Evolutionary conservation across 2,113 vertebrate species (phyloP), one percentile per base, ranked within the genome.

Genomic region (Oreochromis spilurus): DNA sequence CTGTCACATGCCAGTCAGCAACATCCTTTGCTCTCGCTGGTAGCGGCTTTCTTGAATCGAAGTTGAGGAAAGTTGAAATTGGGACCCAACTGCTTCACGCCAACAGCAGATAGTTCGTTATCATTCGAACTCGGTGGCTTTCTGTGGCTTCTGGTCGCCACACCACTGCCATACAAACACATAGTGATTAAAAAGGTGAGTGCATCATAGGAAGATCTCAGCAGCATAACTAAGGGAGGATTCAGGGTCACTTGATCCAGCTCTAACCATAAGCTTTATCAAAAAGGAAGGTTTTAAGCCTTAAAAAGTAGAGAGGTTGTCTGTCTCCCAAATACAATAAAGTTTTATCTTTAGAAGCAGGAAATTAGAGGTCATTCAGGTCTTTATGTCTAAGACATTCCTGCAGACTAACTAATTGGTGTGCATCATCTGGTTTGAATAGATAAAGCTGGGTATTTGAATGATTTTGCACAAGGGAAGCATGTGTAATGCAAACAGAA

Each of bases 221-320:
- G 60, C 1, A 13, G 60, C 6, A 13, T 38, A n/a, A 65, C 31
- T 65, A 65, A 65, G 60, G 60, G 60, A 65, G 60, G 6, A 38
- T 65, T 65, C 31, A 65, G 17, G 60, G 34, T 21, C 6, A 65
- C 60, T 65, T n/a, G 34, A n/a, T 65, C 60, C 31, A 65, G 60
- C 0, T 38, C 1, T n/a, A 38, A 65, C 17, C 34, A 38, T n/a
- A 65, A 38, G 60, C 0, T 65, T 65, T 65, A 38, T 65, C 31
- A 65, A 38, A 65, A n/a, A n/a, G 26, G 26, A 60, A 60, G 1
- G 26, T 2, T 31, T 60, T 60, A 31, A 60, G 17, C 31, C 0
- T 65, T 65, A 65, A 65, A 4, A 65, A 65, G 31, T 36, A 65
- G 60, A 36, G 31, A n/a, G 6, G 60, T 0, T 65, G 60, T n/a